These are phyloP conservation scores for Drosophila austrosaltans DNA, from an alignment of 2,888 invertebrate species.

Conservation along the genomic window DNA sequence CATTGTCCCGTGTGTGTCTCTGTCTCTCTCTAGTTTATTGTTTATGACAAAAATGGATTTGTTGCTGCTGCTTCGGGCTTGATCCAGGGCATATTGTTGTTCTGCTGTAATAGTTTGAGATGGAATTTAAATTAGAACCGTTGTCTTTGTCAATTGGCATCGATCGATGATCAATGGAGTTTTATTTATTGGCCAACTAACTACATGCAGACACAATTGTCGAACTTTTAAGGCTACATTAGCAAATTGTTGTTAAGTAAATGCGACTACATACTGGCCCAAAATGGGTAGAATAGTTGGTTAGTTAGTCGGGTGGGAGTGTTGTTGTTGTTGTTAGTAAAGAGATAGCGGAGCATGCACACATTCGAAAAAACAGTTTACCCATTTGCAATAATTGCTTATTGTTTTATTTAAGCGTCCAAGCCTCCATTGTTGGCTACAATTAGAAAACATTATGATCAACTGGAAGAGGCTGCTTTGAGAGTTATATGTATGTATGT, in stretches of 20 bases:
- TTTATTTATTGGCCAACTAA: conserved; percentile 10
- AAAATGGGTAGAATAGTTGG: not conserved
- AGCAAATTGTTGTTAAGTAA: conserved; percentile 19
- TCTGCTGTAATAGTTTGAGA: conserved; percentile 70
- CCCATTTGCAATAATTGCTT: conserved; percentile 80
- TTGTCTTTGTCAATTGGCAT: not conserved
- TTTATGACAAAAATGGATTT: conserved; percentile 84
- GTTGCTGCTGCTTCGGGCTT: conserved; percentile 83
- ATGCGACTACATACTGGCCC: conserved; percentile 23
- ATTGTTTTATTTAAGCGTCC: conserved; percentile 84
- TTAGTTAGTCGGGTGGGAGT: not conserved
- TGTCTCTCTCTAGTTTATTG: conserved; percentile 23
- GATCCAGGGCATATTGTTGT: conserved; percentile 83
- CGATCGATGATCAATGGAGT: conserved; percentile 8
- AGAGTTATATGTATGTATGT: conserved; percentile 28
- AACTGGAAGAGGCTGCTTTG: conserved; percentile 45
- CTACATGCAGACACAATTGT: conserved; percentile 53
- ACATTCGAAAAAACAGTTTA: conserved; percentile 79
- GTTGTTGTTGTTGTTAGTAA: conserved; percentile 29
- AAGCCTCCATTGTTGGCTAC: conserved; percentile 84
- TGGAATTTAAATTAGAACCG: not conserved
- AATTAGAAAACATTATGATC: conserved; percentile 75
- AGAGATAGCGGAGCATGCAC: conserved; percentile 63
- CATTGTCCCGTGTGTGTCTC: conserved; percentile 27
- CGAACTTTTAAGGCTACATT: conserved; percentile 15